A percentile compares a stretch with the other conserved stretches of the same genome.
Evolutionary conservation across 2,113 vertebrate species (phyloP).

Genomic region (Zapus hudsonius): DNA sequence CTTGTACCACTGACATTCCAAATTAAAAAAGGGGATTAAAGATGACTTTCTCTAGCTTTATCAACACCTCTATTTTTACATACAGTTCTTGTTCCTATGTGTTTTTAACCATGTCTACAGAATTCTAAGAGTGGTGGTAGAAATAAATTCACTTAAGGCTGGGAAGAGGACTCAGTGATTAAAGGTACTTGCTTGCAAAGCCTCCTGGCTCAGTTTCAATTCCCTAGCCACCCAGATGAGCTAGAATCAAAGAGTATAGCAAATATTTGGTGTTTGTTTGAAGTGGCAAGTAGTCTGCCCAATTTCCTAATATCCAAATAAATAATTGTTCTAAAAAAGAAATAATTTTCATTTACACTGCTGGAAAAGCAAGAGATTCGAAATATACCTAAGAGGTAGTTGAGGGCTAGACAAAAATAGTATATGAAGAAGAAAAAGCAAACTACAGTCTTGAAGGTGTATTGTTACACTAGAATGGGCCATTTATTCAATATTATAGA

Average conservation of each 20-base stretch:
- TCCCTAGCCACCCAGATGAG: too few species aligned
- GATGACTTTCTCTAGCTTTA: not conserved
- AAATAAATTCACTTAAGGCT: not conserved
- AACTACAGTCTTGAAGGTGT: not conserved
- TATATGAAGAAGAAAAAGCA: not conserved
- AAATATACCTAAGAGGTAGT: not conserved
- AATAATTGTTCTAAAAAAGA: too few species aligned
- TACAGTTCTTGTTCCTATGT: not conserved
- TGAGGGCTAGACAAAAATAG: not conserved
- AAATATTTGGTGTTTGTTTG: too few species aligned
- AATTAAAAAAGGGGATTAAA: not conserved
- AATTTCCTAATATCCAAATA: too few species aligned
- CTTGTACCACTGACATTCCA: not conserved
- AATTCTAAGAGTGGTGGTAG: not conserved
- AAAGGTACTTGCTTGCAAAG: too few species aligned
- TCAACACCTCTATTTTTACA: not conserved
- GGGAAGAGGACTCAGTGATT: too few species aligned
- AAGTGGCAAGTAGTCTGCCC: too few species aligned
- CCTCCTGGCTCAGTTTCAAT: too few species aligned
- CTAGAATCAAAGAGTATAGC: too few species aligned
- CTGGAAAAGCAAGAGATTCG: constrained; percentile 10
- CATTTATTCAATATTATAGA: not conserved
- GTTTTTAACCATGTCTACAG: not conserved
- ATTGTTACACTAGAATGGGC: not conserved
- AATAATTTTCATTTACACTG: not conserved